Conservation (phyloP, 1,140 invertebrate genomes). For the Dolichoris vasculosae region DNA sequence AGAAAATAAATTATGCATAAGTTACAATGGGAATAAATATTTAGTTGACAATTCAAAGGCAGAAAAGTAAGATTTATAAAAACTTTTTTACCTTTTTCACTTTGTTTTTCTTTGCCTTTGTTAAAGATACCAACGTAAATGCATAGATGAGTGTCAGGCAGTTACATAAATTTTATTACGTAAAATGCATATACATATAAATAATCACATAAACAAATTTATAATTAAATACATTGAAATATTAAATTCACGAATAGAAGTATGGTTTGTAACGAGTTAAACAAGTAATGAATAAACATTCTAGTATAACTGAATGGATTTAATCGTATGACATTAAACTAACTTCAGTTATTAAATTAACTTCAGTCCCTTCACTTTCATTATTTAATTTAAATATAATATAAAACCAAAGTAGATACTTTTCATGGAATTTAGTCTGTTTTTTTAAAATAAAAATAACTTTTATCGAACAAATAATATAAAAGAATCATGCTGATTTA, state of each 20-base stretch:
- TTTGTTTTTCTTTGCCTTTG: not conserved
- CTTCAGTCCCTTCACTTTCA: not conserved
- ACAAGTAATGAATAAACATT: slow-evolving; percentile 3
- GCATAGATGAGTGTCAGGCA: not conserved
- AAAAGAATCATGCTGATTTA: too few relatives aligned
- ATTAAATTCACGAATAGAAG: not conserved
- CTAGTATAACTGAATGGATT: not conserved
- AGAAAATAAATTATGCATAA: slow-evolving; percentile 23
- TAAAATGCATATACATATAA: too few relatives aligned
- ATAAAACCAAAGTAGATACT: too few relatives aligned
- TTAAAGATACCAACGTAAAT: not conserved
- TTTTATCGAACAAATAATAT: too few relatives aligned
- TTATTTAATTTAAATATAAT: not conserved
- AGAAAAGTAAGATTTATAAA: not conserved
- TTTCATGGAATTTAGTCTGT: too few relatives aligned
- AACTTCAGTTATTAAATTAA: too few relatives aligned
- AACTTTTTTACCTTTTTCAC: not conserved
- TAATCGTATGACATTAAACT: not conserved
- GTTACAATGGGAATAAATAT: not conserved
- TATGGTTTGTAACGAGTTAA: not conserved
- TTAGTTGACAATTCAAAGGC: not conserved
- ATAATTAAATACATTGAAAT: not conserved
- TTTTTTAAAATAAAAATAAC: too few relatives aligned
- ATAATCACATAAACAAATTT: not conserved
- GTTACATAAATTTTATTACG: not conserved